phyloP scores from a whole-genome alignment of 2,113 vertebrate genomes.

The Nibea coibor region DNA sequence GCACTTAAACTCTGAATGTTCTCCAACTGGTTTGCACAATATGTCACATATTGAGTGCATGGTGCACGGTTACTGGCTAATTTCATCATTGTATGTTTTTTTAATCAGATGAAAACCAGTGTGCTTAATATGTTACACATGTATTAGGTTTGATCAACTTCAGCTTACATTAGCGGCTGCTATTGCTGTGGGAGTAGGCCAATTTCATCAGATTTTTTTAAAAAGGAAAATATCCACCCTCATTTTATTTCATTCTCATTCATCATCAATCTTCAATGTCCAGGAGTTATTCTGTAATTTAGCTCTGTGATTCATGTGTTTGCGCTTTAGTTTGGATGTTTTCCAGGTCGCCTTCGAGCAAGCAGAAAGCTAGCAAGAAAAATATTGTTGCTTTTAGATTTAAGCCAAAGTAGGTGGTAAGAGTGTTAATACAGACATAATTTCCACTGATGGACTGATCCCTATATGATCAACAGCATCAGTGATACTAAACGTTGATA shows the following conservation, averaged over 20 bases:
- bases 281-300: neutral
- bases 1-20: slow-evolving; percentile 2
- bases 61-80: neutral
- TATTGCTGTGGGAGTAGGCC: neutral
- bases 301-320: neutral
- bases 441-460: neutral
- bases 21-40: slow-evolving; percentile 23
- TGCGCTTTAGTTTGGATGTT: neutral
- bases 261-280: slow-evolving; percentile 9
- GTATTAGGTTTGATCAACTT: neutral
- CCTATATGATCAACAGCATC: neutral
- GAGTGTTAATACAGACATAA: neutral
- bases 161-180: neutral
- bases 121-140: neutral
- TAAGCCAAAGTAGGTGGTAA: neutral
- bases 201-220: neutral
- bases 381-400: neutral
- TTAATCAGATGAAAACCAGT: slow-evolving; percentile 14
- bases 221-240: too few relatives aligned
- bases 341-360: neutral
- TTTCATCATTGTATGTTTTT: slow-evolving; percentile 18
- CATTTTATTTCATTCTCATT: neutral
- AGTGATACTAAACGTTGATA: neutral
- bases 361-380: neutral
- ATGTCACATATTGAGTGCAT: neutral